A percentile compares a stretch with the other conserved stretches of the same genome.
phyloP scores from a whole-genome alignment of 1,140 invertebrate species.

The Drosophila sp. region DNA sequence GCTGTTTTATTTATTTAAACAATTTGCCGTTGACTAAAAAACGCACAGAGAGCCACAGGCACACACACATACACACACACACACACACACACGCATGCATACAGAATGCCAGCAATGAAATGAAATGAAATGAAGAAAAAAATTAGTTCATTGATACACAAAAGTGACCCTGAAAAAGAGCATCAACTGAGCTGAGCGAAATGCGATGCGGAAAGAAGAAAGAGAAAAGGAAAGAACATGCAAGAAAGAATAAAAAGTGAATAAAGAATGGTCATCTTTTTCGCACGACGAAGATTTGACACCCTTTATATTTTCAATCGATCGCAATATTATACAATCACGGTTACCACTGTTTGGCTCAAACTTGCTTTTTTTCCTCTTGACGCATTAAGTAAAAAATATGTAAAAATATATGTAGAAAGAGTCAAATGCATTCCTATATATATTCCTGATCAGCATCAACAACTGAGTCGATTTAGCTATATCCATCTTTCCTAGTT shows the following conservation, averaged over 20 bases:
- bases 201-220: slow-evolving; percentile 33
- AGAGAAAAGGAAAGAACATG: background rate
- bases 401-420: too few relatives aligned
- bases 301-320: too few relatives aligned
- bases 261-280: background rate
- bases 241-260: background rate
- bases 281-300: too few relatives aligned
- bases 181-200: slow-evolving; percentile 26
- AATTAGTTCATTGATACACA: slow-evolving; percentile 66
- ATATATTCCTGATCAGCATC: too few relatives aligned
- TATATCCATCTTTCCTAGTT: too few relatives aligned
- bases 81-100: slow-evolving; percentile 1
- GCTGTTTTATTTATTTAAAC: slow-evolving; percentile 78
- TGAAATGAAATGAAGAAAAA: slow-evolving; percentile 24
- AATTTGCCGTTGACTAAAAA: slow-evolving; percentile 70
- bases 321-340: too few relatives aligned
- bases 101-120: slow-evolving; percentile 29
- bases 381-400: too few relatives aligned
- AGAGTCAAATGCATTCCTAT: too few relatives aligned
- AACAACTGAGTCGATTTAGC: too few relatives aligned
- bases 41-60: slow-evolving; percentile 30
- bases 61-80: slow-evolving; percentile 12
- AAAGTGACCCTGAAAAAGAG: slow-evolving; percentile 65
- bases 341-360: too few relatives aligned
- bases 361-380: too few relatives aligned